Percentiles rank a stretch among this genome's conserved stretches.
Evolutionary conservation across 2,888 invertebrate genomes (phyloP).

Genomic region (Drosophila kokeensis): DNA sequence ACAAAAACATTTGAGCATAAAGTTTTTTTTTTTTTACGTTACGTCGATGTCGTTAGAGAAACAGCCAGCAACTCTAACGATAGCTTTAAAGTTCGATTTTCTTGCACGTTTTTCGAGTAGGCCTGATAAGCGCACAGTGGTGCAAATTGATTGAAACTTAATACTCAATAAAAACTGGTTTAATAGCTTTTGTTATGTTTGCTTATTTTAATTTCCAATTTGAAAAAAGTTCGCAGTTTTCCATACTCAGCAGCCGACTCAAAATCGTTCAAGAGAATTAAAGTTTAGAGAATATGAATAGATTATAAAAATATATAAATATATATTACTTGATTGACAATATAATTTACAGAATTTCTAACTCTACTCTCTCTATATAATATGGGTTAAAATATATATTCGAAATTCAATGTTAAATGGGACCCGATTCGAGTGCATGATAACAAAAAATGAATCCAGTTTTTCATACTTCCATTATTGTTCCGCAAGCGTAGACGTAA

Average conservation of each 20-base stretch:
- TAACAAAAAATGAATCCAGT: neutral
- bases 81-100: conserved; percentile 50
- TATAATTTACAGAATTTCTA: neutral
- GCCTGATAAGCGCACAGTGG: conserved; percentile 42
- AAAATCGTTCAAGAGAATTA: neutral
- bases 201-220: neutral
- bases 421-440: neutral
- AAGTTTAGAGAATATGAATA: neutral
- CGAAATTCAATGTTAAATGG: neutral
- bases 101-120: conserved; percentile 20
- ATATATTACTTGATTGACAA: neutral
- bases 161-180: neutral
- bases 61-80: conserved; percentile 11
- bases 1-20: conserved; percentile 74
- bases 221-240: neutral
- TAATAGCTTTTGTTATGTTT: neutral
- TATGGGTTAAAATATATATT: neutral
- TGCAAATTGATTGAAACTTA: conserved; percentile 7
- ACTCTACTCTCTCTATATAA: neutral
- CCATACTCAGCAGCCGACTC: neutral
- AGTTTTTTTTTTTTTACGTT: conserved; percentile 39
- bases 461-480: neutral
- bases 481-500: neutral
- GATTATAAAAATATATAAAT: neutral
- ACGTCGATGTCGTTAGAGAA: conserved; percentile 45